phyloP scores from a whole-genome alignment of 2,888 invertebrate species.

The Zhuqinia jingwanae region DNA sequence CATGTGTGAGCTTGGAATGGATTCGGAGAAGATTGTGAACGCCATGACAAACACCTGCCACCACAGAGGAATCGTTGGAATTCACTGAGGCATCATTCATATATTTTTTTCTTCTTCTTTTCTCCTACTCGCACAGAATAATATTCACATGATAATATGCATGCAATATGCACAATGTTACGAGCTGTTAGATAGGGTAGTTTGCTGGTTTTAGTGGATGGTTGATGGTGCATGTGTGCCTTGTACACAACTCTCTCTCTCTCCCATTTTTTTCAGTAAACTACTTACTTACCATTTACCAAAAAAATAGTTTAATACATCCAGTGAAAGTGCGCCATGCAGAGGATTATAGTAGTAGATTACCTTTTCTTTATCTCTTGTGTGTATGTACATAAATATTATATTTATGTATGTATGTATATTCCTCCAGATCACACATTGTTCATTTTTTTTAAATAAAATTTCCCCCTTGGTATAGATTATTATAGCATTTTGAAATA shows the following conservation, averaged over 20 bases:
- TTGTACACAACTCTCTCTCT: neutral
- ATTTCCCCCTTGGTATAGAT: no score
- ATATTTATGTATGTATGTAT: no score
- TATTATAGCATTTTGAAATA: no score
- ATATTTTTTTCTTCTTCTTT: neutral
- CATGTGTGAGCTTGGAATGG: conserved; percentile 81
- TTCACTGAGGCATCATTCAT: conserved; percentile 71
- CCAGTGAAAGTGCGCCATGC: neutral
- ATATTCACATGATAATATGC: conserved; percentile 32
- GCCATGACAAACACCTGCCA: conserved; percentile 80
- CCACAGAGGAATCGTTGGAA: conserved; percentile 77
- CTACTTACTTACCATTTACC: conserved; percentile 3
- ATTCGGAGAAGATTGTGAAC: conserved; percentile 74
- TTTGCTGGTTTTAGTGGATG: neutral
- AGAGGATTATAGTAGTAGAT: conserved; percentile 2
- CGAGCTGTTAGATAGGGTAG: conserved; percentile 7
- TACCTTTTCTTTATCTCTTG: neutral
- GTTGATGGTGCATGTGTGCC: neutral
- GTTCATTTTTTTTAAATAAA: no score
- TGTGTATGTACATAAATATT: neutral
- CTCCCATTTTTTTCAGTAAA: no score
- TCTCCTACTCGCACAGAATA: conserved; percentile 10
- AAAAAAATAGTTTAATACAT: neutral
- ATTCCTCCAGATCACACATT: no score
- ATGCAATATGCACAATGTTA: conserved; percentile 22